Evolutionary conservation across 2,113 vertebrate species (phyloP).

Genomic region (Eidolon helvum): DNA sequence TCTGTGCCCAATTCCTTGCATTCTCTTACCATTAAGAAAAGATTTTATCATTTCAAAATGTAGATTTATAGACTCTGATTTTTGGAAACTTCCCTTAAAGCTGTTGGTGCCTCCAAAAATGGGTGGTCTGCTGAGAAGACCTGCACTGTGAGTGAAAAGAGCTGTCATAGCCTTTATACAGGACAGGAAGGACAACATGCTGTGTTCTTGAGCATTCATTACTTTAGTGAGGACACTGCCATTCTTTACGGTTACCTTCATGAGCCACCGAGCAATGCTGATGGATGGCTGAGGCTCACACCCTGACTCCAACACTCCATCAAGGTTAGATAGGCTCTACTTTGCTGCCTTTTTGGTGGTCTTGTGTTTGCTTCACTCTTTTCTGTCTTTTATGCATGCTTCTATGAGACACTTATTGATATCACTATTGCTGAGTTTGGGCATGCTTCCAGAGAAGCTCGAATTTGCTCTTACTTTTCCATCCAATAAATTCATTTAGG

Average conservation of each 20-base stretch:
- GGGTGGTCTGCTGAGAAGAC: background rate
- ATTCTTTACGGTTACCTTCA: background rate
- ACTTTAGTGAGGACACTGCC: background rate
- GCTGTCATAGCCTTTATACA: background rate
- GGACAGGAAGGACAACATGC: background rate
- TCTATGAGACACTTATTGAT: slow-evolving; percentile 49
- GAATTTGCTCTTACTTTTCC: slow-evolving; percentile 57
- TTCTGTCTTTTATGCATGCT: slow-evolving; percentile 35
- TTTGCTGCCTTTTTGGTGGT: slow-evolving; percentile 41
- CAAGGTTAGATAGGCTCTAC: background rate
- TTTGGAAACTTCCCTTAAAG: background rate
- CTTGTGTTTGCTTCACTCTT: slow-evolving; percentile 45
- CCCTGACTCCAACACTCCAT: background rate
- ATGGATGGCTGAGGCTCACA: background rate
- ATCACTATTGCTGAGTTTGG: slow-evolving; percentile 49
- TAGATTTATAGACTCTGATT: background rate
- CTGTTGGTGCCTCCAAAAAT: background rate
- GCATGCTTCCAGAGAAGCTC: slow-evolving; percentile 60
- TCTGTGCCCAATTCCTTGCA: background rate
- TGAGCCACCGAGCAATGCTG: background rate
- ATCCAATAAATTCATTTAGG: slow-evolving; percentile 73
- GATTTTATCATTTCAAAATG: slow-evolving; percentile 1
- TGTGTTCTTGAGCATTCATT: background rate
- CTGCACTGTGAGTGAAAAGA: background rate
- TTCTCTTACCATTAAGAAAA: slow-evolving; percentile 18